phyloP scores from a whole-genome alignment of 2,888 invertebrate species.

The Salpingus planirostris region DNA sequence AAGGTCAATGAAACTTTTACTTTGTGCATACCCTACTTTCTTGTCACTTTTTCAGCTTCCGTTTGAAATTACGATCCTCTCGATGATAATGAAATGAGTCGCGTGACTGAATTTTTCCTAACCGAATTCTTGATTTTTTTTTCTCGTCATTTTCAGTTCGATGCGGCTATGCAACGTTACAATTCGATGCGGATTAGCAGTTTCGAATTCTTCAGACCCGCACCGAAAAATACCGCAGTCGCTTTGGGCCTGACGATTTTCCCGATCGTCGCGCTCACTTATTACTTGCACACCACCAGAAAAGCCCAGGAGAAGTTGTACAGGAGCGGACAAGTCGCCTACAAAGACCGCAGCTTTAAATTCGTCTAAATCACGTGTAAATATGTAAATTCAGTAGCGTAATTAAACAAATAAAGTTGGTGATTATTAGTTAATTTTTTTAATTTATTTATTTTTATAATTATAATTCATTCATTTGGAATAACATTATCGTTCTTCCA shows the following conservation, averaged over 20 bases:
- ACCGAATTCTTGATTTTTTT: background rate
- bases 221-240: conserved; percentile 37
- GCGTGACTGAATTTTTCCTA: too few relatives aligned
- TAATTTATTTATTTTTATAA: too few relatives aligned
- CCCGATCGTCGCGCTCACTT: conserved; percentile 49
- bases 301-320: conserved; percentile 47
- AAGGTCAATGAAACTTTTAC: too few relatives aligned
- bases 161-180: conserved; percentile 66
- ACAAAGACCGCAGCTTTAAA: conserved; percentile 64
- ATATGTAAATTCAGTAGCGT: conserved; percentile 3
- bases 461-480: too few relatives aligned
- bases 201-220: conserved; percentile 60
- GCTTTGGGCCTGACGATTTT: conserved; percentile 43
- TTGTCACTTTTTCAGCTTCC: too few relatives aligned
- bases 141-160: conserved; percentile 57
- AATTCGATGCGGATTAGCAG: conserved; percentile 59
- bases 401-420: too few relatives aligned
- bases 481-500: conserved; percentile 87
- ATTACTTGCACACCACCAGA: conserved; percentile 47
- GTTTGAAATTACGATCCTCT: too few relatives aligned
- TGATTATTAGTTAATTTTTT: too few relatives aligned
- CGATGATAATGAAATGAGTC: too few relatives aligned
- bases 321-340: conserved; percentile 64
- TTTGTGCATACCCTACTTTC: too few relatives aligned
- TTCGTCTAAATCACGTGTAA: conserved; percentile 46